A percentile compares a stretch with the other conserved stretches of the same genome.
Evolutionary conservation across 2,797 vertebrate species (phyloP).

Genomic region (Alca torda): DNA sequence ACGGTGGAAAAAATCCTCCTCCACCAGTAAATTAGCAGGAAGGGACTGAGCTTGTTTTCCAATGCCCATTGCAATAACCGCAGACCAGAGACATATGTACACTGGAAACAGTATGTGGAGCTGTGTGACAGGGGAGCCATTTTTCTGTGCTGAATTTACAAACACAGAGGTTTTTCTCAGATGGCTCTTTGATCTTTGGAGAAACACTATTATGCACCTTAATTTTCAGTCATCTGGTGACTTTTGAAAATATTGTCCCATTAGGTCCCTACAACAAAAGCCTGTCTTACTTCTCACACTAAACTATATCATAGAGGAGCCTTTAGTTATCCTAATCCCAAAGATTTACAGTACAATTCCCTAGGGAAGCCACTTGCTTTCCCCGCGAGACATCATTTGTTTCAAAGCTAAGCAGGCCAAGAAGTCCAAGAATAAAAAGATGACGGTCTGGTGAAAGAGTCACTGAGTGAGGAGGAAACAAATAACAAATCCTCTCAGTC

Average conservation of each 20-base stretch:
- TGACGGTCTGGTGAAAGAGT: not conserved
- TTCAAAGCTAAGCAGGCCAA: not conserved
- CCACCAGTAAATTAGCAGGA: not conserved
- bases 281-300: not conserved
- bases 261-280: not conserved
- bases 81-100: not conserved
- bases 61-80: accelerated
- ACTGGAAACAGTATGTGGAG: not conserved
- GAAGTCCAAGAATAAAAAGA: not conserved
- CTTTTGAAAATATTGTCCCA: not conserved
- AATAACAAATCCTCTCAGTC: not conserved
- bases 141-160: not conserved
- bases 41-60: not conserved
- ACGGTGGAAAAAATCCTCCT: not conserved
- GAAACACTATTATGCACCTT: not conserved
- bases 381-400: not conserved
- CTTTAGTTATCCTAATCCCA: not conserved
- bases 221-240: not conserved
- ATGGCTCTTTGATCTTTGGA: not conserved
- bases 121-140: not conserved
- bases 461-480: not conserved
- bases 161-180: not conserved
- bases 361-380: not conserved
- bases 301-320: not conserved
- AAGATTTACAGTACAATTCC: not conserved